Conservation (phyloP, 2,797 vertebrate genomes). For the Notoglanidium macrostoma region DNA sequence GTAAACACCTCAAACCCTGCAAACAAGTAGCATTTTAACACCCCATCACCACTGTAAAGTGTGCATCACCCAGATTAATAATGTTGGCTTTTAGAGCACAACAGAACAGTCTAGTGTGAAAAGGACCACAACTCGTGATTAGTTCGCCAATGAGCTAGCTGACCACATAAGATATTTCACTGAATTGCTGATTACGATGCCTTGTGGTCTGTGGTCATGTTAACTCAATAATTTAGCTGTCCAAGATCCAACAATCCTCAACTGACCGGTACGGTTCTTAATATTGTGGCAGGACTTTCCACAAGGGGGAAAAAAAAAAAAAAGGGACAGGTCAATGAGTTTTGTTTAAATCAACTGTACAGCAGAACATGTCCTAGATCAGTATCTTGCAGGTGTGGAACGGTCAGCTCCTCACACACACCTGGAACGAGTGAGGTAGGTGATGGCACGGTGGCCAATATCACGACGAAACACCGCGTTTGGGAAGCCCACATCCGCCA, state of each 20-base stretch:
- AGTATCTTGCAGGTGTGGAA: conserved; percentile 1
- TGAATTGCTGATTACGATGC: neutral
- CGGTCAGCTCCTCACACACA: conserved; percentile 68
- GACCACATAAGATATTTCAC: neutral
- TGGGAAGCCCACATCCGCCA: conserved; percentile 79
- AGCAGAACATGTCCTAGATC: neutral
- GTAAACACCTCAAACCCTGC: neutral
- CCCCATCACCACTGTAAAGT: neutral
- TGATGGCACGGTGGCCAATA: conserved; percentile 85
- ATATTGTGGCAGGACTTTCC: neutral
- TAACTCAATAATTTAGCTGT: neutral
- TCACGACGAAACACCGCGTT: conserved; percentile 85
- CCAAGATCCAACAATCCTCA: neutral
- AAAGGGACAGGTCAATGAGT: neutral
- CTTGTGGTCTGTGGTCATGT: neutral
- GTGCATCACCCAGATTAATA: neutral
- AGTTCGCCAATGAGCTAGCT: neutral
- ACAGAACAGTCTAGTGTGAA: neutral
- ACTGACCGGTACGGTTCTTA: accelerated
- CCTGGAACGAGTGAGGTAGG: conserved; percentile 83
- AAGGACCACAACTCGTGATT: neutral
- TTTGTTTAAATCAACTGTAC: too few relatives aligned
- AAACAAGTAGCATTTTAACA: neutral
- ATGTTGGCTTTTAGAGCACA: neutral
- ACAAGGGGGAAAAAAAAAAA: neutral